Conservation (phyloP, 2,113 vertebrate genomes). For the Scalopus aquaticus region DNA sequence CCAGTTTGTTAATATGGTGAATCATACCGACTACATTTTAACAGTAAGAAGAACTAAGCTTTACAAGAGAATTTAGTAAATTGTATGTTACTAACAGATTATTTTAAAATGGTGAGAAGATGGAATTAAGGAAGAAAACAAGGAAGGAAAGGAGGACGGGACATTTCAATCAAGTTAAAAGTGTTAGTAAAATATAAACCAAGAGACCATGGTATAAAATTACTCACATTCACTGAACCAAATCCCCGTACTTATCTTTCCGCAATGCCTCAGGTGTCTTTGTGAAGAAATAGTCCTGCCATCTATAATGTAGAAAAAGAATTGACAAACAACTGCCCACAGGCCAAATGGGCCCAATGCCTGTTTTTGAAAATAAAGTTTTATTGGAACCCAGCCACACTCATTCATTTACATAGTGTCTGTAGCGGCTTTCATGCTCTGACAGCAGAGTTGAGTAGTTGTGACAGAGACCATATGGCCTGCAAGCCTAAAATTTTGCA, state of each 20-base stretch:
- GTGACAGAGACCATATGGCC: constrained; percentile 70
- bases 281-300: not conserved
- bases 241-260: not conserved
- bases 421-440: constrained; percentile 47
- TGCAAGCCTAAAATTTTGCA: constrained; percentile 53
- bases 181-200: not conserved
- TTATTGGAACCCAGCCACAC: constrained; percentile 63
- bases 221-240: not conserved
- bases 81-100: not conserved
- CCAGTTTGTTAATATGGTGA: not conserved
- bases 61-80: constrained; percentile 21
- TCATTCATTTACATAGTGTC: constrained; percentile 64
- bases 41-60: not conserved
- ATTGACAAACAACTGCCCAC: constrained; percentile 25
- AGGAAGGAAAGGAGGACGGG: not conserved
- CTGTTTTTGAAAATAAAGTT: constrained; percentile 68
- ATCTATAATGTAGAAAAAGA: not conserved
- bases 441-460: constrained; percentile 58
- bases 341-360: not conserved
- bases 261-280: not conserved
- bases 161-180: not conserved
- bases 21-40: not conserved
- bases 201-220: not conserved
- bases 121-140: not conserved
- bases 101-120: not conserved